phyloP scores from a whole-genome alignment of 2,888 invertebrate genomes.

The Zeuzera pyrina region DNA sequence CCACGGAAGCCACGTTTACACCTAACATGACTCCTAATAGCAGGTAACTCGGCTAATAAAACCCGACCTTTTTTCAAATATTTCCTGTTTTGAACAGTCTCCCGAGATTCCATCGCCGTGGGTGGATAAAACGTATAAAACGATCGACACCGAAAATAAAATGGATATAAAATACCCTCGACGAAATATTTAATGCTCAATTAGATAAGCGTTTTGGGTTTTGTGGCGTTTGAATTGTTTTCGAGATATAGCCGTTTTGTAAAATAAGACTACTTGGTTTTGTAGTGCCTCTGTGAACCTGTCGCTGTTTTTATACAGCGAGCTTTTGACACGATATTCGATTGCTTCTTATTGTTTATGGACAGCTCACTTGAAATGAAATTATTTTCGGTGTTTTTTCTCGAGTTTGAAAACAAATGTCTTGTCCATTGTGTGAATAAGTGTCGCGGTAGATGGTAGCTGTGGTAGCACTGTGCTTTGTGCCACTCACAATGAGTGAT shows the following conservation, averaged over 20 bases:
- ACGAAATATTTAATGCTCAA: conserved; percentile 72
- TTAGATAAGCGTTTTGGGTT: conserved; percentile 70
- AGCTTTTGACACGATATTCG: conserved; percentile 3
- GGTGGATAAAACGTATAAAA: conserved; percentile 68
- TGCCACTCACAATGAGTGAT: conserved; percentile 70
- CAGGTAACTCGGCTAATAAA: conserved; percentile 70
- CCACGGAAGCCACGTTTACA: conserved; percentile 68
- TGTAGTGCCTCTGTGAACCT: conserved; percentile 5
- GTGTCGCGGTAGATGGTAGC: conserved; percentile 30
- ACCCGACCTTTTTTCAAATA: conserved; percentile 62
- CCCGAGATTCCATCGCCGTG: conserved; percentile 61
- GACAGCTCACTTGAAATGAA: conserved; percentile 49
- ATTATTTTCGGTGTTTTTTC: conserved; percentile 60
- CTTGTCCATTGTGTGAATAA: conserved; percentile 60
- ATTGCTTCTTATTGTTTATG: conserved; percentile 42
- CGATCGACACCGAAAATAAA: conserved; percentile 61
- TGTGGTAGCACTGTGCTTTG: conserved; percentile 59
- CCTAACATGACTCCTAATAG: conserved; percentile 66
- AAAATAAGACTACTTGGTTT: conserved; percentile 16
- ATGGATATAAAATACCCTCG: conserved; percentile 66
- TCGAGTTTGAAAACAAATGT: conserved; percentile 64
- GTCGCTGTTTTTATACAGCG: not conserved
- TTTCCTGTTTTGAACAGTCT: conserved; percentile 45
- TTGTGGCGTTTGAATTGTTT: conserved; percentile 65
- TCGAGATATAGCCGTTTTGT: conserved; percentile 28